Conservation (phyloP, 1,140 invertebrate genomes). For the Camponotus vicinus region DNA sequence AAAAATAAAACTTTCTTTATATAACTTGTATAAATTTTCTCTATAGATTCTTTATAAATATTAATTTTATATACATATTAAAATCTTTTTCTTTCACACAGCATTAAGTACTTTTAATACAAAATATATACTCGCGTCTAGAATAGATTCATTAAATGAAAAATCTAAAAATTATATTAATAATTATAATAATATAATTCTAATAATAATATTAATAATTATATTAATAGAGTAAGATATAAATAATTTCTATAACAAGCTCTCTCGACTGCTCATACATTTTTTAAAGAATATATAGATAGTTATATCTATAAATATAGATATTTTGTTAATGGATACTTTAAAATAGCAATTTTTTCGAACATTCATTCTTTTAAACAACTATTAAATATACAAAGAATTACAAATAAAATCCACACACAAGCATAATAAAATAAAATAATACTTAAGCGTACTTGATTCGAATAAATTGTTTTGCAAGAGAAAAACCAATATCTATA, state of each 20-base stretch:
- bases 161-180: background rate
- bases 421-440: background rate
- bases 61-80: no score
- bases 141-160: background rate
- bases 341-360: no score
- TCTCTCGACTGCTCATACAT: background rate
- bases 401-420: background rate
- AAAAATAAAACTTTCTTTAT: background rate
- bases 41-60: background rate
- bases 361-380: no score
- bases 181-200: no score
- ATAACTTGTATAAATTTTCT: background rate
- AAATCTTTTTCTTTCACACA: no score
- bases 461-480: no score
- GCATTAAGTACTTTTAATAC: background rate
- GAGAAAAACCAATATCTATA: no score
- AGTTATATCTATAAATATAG: no score
- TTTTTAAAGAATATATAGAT: slow-evolving; percentile 1
- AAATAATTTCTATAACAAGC: background rate
- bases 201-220: no score
- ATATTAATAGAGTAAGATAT: no score
- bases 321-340: no score
- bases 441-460: background rate
- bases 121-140: background rate
- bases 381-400: background rate